These are phyloP conservation scores for Encarsia formosa DNA, from an alignment of 2,888 invertebrate genomes.

Conservation along the genomic window DNA sequence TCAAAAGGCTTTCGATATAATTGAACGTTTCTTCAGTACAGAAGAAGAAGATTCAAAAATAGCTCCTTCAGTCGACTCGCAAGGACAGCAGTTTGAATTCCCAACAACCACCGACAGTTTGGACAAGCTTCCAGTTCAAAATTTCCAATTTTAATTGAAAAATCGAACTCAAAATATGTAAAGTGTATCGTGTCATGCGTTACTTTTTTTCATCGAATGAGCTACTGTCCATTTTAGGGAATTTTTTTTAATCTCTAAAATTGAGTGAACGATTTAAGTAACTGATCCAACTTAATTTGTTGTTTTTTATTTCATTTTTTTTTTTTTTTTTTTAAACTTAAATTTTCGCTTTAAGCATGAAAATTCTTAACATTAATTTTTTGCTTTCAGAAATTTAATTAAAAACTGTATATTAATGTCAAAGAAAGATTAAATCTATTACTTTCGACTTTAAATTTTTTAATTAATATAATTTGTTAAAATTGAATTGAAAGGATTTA, in stretches of 20 bases:
- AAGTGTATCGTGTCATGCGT: constrained; percentile 24
- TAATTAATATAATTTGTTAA: no score
- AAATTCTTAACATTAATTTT: no score
- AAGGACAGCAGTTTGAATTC: constrained; percentile 66
- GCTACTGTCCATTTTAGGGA: constrained; percentile 26
- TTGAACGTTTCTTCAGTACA: constrained; percentile 92
- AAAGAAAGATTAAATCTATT: no score
- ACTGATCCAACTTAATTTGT: no score
- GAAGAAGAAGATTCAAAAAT: constrained; percentile 81
- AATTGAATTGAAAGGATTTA: no score
- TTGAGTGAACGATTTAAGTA: constrained; percentile 18
- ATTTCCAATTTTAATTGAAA: constrained; percentile 70
- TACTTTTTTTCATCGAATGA: constrained; percentile 27
- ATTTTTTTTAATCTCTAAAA: constrained; percentile 23
- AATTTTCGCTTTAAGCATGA: no score
- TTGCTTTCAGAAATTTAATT: no score
- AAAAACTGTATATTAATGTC: no score
- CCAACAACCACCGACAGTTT: constrained; percentile 42
- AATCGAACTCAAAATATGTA: constrained; percentile 22
- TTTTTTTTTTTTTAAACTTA: no score
- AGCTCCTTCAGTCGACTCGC: constrained; percentile 73
- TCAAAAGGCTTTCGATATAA: constrained; percentile 94
- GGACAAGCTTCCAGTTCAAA: constrained; percentile 63
- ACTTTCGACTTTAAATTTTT: no score
- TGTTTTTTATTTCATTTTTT: no score